These are phyloP conservation scores for Australoheros scitulus DNA, from an alignment of 2,113 vertebrate genomes.

Conservation along the genomic window DNA sequence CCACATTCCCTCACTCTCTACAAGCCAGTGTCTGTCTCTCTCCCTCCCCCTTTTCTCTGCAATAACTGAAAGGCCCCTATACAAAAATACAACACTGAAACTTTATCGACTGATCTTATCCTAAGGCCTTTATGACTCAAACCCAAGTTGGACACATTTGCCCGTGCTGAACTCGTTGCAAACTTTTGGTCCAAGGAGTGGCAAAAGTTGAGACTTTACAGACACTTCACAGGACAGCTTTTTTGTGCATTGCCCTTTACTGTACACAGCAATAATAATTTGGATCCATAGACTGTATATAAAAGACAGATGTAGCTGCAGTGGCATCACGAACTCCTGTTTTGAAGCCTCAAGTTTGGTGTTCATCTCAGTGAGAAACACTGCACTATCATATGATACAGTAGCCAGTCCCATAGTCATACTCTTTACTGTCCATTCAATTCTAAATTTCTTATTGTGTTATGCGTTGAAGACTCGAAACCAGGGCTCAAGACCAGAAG, in stretches of 20 bases:
- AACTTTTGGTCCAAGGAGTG: conserved; percentile 31
- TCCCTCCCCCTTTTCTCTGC: conserved; percentile 11
- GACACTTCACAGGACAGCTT: neutral
- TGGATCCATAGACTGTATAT: neutral
- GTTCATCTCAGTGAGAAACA: neutral
- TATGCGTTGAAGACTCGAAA: neutral
- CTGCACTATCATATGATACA: neutral
- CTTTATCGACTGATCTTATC: conserved; percentile 59
- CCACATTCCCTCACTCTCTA: conserved; percentile 19
- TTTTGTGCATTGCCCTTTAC: neutral
- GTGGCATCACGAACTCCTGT: neutral
- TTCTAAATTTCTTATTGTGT: neutral
- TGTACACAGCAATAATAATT: neutral
- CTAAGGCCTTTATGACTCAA: conserved; percentile 60
- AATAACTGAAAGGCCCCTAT: conserved; percentile 41
- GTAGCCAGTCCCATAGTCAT: no score
- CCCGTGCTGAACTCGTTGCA: conserved; percentile 50
- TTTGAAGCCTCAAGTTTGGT: neutral
- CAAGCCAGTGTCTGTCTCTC: conserved; percentile 16
- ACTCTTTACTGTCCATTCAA: neutral
- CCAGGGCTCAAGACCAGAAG: neutral
- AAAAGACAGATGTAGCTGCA: neutral
- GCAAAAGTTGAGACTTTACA: conserved; percentile 8
- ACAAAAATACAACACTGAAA: conserved; percentile 54
- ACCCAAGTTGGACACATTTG: conserved; percentile 50